phyloP scores from a whole-genome alignment of 1,140 invertebrate species.

The Nomia melanderi region DNA sequence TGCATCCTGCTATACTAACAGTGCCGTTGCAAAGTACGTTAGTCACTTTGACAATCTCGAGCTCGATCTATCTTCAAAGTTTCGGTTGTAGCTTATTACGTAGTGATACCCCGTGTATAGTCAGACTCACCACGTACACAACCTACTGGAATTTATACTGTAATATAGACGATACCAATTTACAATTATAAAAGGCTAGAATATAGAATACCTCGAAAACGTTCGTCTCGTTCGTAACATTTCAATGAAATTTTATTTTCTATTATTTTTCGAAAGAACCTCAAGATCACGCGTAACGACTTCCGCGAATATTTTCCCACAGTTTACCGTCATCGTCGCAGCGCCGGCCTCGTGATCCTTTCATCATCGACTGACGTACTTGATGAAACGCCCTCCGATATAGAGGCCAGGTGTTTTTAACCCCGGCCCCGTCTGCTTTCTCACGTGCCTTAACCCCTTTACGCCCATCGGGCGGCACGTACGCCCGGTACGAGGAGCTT shows the following conservation, averaged over 20 bases:
- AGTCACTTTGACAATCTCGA: too few relatives aligned
- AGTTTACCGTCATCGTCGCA: neutral
- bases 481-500: conserved; percentile 52
- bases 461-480: conserved; percentile 58
- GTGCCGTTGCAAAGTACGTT: too few relatives aligned
- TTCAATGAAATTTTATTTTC: too few relatives aligned
- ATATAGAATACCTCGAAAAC: too few relatives aligned
- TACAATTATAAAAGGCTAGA: too few relatives aligned
- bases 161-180: too few relatives aligned
- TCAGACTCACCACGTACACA: too few relatives aligned
- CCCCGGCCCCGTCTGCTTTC: conserved; percentile 30
- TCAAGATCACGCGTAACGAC: neutral
- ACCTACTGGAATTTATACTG: too few relatives aligned
- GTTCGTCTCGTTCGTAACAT: too few relatives aligned
- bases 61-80: too few relatives aligned
- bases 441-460: conserved; percentile 57
- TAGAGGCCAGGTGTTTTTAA: conserved; percentile 38
- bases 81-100: too few relatives aligned
- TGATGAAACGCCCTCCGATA: conserved; percentile 28
- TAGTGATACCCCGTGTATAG: too few relatives aligned
- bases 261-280: neutral
- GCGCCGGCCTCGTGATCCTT: neutral
- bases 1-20: neutral
- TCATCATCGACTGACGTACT: neutral
- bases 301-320: neutral